Conservation (phyloP, 2,113 vertebrate species). For the Leucoraja erinaceus region DNA sequence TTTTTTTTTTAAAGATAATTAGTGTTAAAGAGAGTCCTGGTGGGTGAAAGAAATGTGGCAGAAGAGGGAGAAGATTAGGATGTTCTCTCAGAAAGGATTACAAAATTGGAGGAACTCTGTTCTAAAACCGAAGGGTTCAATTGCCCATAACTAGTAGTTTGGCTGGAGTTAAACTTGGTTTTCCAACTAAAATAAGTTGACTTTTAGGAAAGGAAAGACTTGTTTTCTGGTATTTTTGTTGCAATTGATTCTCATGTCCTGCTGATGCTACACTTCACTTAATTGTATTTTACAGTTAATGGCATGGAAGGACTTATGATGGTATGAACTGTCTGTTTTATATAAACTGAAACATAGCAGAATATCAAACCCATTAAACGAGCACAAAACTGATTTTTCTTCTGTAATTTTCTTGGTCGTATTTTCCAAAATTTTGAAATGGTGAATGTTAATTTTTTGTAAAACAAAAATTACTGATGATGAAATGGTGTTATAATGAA, state of each 20-base stretch:
- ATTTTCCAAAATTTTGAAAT: background rate
- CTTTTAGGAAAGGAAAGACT: background rate
- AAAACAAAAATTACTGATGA: background rate
- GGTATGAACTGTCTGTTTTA: background rate
- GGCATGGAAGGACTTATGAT: background rate
- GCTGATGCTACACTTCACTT: background rate
- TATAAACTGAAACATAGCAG: background rate
- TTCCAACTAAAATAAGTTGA: background rate
- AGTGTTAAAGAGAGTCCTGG: too few species aligned
- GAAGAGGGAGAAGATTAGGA: background rate
- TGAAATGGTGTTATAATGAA: conserved; percentile 4
- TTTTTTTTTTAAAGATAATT: too few species aligned
- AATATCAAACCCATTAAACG: background rate
- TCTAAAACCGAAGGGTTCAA: background rate
- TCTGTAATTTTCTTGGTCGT: background rate
- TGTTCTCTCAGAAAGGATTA: background rate
- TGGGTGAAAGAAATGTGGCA: background rate
- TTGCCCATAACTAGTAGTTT: background rate
- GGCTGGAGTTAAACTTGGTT: too few species aligned
- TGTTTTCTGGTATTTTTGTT: background rate
- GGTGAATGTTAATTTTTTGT: background rate
- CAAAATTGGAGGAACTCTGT: background rate
- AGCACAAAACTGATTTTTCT: background rate
- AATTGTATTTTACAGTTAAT: background rate
- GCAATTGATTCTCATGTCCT: background rate